Base-by-base conservation (phyloP, 2,113 vertebrate species). In the Acanthochromis polyacanthus region DNA sequence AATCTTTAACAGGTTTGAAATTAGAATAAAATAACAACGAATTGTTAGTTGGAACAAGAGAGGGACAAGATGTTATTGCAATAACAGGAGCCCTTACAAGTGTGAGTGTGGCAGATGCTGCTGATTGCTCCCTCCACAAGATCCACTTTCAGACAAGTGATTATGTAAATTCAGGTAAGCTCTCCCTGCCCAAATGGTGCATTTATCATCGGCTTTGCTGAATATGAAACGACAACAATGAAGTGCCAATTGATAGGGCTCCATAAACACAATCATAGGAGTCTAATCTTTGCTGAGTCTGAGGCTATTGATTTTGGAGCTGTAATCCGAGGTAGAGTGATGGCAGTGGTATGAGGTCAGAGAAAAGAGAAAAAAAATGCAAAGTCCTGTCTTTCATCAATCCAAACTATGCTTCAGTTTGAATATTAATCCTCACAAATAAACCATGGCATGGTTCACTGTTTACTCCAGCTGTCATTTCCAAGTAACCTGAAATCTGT, bases 101-200 rank as follows among this genome's bases (percentile, higher is more conserved):
- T 76, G 77, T 64, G 59, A 80, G 65, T 75, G 76, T 64, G 69
- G 78, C 77, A 80, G 80, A 81, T 84, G 84, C 71, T 60, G 56
- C 77, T 78, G 87, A 87, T 87, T 83, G 57, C 65, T 75, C 74
- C 62, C 36, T 40, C 79, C 78, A 81, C 53, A 58, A 74, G 55
- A 84, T 82, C 84, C 75, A 81, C 83, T 88, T 75, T 38, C 74
- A 81, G 78, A 83, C 68, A 78, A 84, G 77, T 81, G 82, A 81
- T 87, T 85, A 89, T 91, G 82, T 75, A 87, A 88, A 92, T 91
- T 55, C 23, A 62, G 65, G 61, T 81, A 65, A 75, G 75, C 73
- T 81, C 81, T 78, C 73, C 72, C 68, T 67, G 46, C 75, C 61
- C 64, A 65, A 78, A 87, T 53, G 52, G 56, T 23, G 32, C 57